Base-by-base conservation (phyloP, 2,113 vertebrate genomes). In the Dipodomys stephensi region DNA sequence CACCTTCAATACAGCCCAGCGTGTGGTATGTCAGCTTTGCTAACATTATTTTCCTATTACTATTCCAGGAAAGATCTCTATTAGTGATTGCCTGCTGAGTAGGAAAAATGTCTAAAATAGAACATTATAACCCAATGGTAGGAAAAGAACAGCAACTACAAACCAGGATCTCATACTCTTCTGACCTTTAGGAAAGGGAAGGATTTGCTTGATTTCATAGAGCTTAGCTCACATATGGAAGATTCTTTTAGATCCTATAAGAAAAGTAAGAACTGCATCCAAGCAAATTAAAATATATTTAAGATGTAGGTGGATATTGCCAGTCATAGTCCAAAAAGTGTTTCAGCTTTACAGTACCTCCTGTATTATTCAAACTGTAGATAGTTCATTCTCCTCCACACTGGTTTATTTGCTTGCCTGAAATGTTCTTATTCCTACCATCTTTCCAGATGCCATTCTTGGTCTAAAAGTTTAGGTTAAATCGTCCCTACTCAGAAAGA, bases 11-110 rank as follows among this genome's bases (percentile, higher is more conserved):
- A 79, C n/a, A 96, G 85, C 94, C 94, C 89, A 91, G 71, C 85
- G 84, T 95, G 94, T 79, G 95, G 79, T 78, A 5, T 57, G 53
- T 86, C 78, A 94, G 83, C 78, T 95, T 97, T 68, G 68, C 9
- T 95, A 88, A 62, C 80, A 87, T 97, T 95, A 92, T 94, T 96
- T 68, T 97, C 81, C 95, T 96, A 88, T 92, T 92, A 87, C 65
- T 78, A 87, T 68, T 86, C 88, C 39, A 82, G 88, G 96, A 3
- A 91, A 93, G 39, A 93, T 96, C 68, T 91, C 83, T 96, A 87
- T 94, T 76, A 71, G 76, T 73, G 82, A 82, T 27, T 95, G 79
- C 49, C 73, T 93, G 53, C 53, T 73, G 87, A 73, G 85, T 62
- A 93, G 82, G 87, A 6, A 7, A 82, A 60, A 72, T 87, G 74